A percentile compares a stretch with the other conserved stretches of the same genome.
phyloP scores from a whole-genome alignment of 2,113 vertebrate genomes.

The Martes martes region DNA sequence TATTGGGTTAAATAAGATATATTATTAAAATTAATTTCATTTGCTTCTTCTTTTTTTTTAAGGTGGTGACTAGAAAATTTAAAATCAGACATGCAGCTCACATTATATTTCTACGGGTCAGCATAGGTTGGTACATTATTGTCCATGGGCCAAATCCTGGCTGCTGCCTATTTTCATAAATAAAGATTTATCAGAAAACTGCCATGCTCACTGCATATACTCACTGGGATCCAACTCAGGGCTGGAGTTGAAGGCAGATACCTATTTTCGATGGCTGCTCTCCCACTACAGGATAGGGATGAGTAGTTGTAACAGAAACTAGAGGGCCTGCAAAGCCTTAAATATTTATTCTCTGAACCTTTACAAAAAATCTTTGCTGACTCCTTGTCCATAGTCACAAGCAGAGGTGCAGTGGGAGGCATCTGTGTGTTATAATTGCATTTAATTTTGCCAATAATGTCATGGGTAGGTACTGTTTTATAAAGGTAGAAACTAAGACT shows the following conservation, averaged over 20 bases:
- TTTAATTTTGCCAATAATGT: not conserved
- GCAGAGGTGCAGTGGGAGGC: not conserved
- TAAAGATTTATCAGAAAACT: not conserved
- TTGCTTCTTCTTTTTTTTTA: not conserved
- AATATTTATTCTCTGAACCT: not conserved
- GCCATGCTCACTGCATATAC: not conserved
- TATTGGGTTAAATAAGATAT: not conserved
- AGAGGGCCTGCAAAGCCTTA: not conserved
- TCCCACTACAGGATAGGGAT: not conserved
- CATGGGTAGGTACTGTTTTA: not conserved
- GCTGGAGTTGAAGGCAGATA: no score
- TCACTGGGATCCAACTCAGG: no score
- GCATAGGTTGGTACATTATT: not conserved
- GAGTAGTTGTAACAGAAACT: not conserved
- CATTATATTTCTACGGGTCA: not conserved
- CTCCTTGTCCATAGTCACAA: not conserved
- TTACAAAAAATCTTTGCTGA: not conserved
- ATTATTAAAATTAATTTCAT: not conserved
- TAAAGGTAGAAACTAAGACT: not conserved
- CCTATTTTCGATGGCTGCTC: not conserved
- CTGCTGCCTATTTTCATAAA: not conserved
- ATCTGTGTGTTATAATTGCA: not conserved
- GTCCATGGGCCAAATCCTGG: not conserved
- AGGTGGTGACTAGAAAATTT: not conserved
- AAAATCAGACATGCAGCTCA: not conserved